Percentiles rank a stretch among this genome's conserved stretches.
Conservation (phyloP, 2,888 invertebrate genomes). For the Mystacides longicornis region DNA sequence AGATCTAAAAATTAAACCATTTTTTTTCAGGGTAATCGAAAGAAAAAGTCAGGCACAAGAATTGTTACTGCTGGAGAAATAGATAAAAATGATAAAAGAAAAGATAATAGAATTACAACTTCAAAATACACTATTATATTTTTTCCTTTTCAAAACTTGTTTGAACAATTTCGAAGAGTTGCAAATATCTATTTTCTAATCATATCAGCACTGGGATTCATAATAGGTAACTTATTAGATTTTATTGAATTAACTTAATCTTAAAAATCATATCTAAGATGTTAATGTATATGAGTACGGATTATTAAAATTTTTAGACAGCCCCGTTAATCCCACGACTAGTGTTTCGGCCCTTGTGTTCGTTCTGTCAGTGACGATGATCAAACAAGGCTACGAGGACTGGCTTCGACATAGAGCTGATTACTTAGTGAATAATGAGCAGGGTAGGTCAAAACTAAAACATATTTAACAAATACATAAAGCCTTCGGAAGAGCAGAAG, state of each 20-base stretch:
- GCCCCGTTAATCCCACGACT: slow-evolving; percentile 73
- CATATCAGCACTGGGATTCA: slow-evolving; percentile 61
- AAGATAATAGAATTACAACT: slow-evolving; percentile 52
- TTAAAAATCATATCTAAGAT: too few species aligned
- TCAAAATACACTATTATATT: slow-evolving; percentile 71
- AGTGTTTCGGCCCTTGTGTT: slow-evolving; percentile 68
- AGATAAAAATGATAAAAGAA: slow-evolving; percentile 36
- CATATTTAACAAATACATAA: too few species aligned
- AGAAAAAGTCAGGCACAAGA: too few species aligned
- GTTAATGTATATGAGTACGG: too few species aligned
- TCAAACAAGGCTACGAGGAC: slow-evolving; percentile 83
- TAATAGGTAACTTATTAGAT: slow-evolving; percentile 45
- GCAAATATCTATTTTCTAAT: slow-evolving; percentile 81
- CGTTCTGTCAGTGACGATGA: slow-evolving; percentile 68
- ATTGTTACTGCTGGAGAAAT: slow-evolving; percentile 51
- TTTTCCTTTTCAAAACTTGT: slow-evolving; percentile 74
- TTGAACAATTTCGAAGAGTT: slow-evolving; percentile 75
- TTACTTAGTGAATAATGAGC: slow-evolving; percentile 63
- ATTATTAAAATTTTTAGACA: slow-evolving; percentile 50
- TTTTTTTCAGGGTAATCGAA: too few species aligned
- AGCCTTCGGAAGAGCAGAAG: too few species aligned
- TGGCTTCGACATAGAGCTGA: slow-evolving; percentile 67
- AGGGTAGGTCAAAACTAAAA: too few species aligned
- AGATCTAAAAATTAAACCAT: too few species aligned
- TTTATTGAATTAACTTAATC: background rate